A percentile compares a stretch with the other conserved stretches of the same genome.
Conservation (phyloP, 2,888 invertebrate species). For the Ditula angustiorana region DNA sequence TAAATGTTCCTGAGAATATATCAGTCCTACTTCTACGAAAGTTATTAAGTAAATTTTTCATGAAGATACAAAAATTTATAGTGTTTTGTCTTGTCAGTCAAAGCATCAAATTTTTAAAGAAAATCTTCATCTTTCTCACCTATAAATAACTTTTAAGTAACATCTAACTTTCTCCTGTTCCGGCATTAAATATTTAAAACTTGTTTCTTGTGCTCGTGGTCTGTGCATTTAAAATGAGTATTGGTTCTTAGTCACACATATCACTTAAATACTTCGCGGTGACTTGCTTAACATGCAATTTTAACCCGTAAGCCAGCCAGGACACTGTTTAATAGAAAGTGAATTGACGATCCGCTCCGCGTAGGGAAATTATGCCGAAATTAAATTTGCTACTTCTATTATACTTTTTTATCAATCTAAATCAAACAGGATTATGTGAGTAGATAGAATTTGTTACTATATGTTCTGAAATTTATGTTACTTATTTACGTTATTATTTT, state of each 20-base stretch:
- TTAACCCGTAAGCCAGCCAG: conserved; percentile 63
- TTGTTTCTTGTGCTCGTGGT: conserved; percentile 72
- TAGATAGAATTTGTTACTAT: not conserved
- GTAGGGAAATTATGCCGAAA: conserved; percentile 24
- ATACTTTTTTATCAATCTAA: conserved; percentile 11
- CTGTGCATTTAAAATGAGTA: conserved; percentile 69
- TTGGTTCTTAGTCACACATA: conserved; percentile 63
- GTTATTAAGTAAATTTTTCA: too few species aligned
- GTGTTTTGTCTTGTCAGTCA: too few species aligned
- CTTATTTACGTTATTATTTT: conserved; percentile 45
- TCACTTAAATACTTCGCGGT: conserved; percentile 75
- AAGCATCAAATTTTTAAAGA: not conserved
- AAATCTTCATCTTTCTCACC: conserved; percentile 5
- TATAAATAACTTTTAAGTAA: conserved; percentile 23
- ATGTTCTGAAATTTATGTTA: conserved; percentile 41
- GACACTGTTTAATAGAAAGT: conserved; percentile 52
- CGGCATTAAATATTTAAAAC: conserved; percentile 81
- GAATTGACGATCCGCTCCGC: conserved; percentile 31
- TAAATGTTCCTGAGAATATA: too few species aligned
- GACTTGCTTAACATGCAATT: conserved; percentile 68
- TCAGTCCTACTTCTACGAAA: too few species aligned
- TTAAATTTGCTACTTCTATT: conserved; percentile 12
- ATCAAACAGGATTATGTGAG: conserved; percentile 18
- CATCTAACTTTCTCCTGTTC: conserved; percentile 68
- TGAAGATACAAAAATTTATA: too few species aligned